These are phyloP conservation scores for Kryphioiulus occultus DNA, from an alignment of 2,888 invertebrate species.

Conservation along the genomic window DNA sequence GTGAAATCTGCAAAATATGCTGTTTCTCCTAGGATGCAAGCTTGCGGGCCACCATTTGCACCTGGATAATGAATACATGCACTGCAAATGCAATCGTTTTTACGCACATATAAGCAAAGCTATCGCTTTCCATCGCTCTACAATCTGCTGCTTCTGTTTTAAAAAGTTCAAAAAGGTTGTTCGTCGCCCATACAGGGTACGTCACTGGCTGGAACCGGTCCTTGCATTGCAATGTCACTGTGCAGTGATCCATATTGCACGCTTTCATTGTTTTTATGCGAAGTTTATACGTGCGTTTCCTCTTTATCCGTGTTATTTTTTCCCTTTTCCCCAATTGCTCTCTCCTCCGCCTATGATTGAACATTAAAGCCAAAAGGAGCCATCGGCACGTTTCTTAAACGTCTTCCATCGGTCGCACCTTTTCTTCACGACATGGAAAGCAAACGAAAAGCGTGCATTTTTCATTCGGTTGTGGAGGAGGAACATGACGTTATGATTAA, in stretches of 20 bases:
- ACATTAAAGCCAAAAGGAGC: background rate
- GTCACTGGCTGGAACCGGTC: background rate
- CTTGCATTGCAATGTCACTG: background rate
- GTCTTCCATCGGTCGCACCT: background rate
- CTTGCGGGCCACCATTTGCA: too few species aligned
- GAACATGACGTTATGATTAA: background rate
- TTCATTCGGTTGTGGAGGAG: background rate
- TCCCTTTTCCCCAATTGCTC: background rate
- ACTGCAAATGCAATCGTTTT: too few species aligned
- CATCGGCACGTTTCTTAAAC: conserved; percentile 5
- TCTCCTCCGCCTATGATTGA: background rate
- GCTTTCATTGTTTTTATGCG: background rate
- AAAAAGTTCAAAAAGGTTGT: too few species aligned
- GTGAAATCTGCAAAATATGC: too few species aligned
- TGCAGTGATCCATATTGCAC: background rate
- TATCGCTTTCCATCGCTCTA: too few species aligned
- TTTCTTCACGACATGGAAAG: background rate
- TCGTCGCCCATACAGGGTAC: too few species aligned
- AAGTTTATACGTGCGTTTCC: background rate
- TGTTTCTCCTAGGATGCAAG: too few species aligned
- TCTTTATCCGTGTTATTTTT: background rate
- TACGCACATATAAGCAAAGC: too few species aligned
- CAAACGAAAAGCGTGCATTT: background rate
- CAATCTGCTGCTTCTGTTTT: too few species aligned
- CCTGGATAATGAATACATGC: too few species aligned